Evolutionary conservation across 2,797 vertebrate species (phyloP), one percentile per base, ranked within the genome.

Genomic region (Microcaecilia unicolor): DNA sequence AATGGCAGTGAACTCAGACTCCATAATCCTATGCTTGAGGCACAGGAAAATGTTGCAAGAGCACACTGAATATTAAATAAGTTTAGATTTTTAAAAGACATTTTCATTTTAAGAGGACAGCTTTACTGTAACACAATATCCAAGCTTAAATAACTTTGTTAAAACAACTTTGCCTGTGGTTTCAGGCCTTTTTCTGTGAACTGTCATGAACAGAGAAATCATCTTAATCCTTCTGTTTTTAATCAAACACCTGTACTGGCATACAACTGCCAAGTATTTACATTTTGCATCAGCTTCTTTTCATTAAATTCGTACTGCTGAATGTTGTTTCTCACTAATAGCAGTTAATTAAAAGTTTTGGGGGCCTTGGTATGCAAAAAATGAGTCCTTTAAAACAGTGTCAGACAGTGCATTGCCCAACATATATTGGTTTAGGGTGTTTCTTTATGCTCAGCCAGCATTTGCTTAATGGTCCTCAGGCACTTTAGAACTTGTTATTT

Each of bases 401-500:
- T 60, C 60, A 72, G 50, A 64, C 52, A 57, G 9, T 37, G 18
- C 26, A 15, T 36, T 46, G 51, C 45, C 38, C 51, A 48, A 28
- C 34, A n/a, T 22, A 28, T 27, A 7, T 40, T 47, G 47, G 22
- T 24, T 49, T 53, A 33, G 23, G 39, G 26, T 34, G 61, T 36
- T 26, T 51, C 25, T 13, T 30, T 58, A 50, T 58, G 28, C 35
- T 39, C 47, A 18, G 2, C 2, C 19, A 29, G 22, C 33, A 34
- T 36, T 51, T 45, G 45, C 13, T 36, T 29, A 44, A 35, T 47
- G 62, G 47, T 34, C 45, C 46, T 17, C 11, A 38, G 52, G 62
- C 54, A 61, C 58, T 48, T 22, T 62, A 40, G 54, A 71, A 70
- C n/a, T n/a, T n/a, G n/a, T 67, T n/a, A n/a, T n/a, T n/a, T n/a